Evolutionary conservation across 92 coral and sea anemone species (phyloP).

Genomic region (Metridium senile): DNA sequence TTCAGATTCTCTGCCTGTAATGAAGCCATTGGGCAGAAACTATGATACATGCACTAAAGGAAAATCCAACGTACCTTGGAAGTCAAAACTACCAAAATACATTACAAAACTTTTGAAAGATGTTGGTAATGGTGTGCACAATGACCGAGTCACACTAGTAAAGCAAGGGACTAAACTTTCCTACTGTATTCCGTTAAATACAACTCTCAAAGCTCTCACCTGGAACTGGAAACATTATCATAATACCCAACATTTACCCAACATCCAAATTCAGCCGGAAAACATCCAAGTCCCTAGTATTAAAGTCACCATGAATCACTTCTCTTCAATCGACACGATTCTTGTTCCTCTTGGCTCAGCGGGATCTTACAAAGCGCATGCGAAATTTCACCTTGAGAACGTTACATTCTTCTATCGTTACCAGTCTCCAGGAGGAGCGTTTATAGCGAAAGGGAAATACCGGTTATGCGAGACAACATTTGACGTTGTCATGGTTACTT

Average conservation of each 20-base stretch:
- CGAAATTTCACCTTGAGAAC: conserved; percentile 60
- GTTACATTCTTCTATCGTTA: conserved; percentile 78
- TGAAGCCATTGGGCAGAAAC: conserved; percentile 26
- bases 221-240: conserved; percentile 58
- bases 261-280: conserved; percentile 45
- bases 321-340: conserved; percentile 39
- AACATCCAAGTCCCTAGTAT: conserved; percentile 60
- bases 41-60: conserved; percentile 29
- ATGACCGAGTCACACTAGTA: conserved; percentile 30
- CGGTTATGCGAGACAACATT: conserved; percentile 81
- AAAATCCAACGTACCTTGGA: not conserved
- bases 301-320: conserved; percentile 31
- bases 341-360: conserved; percentile 77
- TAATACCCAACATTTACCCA: conserved; percentile 60
- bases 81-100: conserved; percentile 22
- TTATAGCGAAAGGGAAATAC: conserved; percentile 80
- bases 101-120: conserved; percentile 35
- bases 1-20: conserved; percentile 9
- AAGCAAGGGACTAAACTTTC: not conserved
- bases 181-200: conserved; percentile 1
- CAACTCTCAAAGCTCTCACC: conserved; percentile 45
- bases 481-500: conserved; percentile 55
- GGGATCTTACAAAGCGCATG: conserved; percentile 67
- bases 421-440: conserved; percentile 62
- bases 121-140: conserved; percentile 42